Conservation (phyloP, 2,797 vertebrate species). For the Paedocypris micromegethes region DNA sequence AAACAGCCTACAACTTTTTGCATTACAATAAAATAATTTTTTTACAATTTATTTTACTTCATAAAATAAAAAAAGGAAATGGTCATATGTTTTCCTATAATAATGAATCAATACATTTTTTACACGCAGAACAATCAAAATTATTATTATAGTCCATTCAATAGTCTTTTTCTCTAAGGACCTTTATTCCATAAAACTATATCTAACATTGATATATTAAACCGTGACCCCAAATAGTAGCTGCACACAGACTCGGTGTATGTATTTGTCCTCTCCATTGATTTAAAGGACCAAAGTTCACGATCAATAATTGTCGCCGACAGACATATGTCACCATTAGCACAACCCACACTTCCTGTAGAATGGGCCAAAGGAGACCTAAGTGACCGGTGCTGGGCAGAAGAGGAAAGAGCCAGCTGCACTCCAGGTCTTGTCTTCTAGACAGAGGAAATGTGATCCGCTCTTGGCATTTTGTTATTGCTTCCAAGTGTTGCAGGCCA, state of each 20-base stretch:
- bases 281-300: slow-evolving; percentile 23
- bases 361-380: slow-evolving; percentile 28
- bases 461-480: slow-evolving; percentile 38
- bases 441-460: slow-evolving; percentile 31
- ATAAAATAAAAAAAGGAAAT: too few species aligned
- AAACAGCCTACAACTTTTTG: too few species aligned
- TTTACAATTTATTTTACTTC: too few species aligned
- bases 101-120: too few species aligned
- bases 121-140: too few species aligned
- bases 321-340: slow-evolving; percentile 25
- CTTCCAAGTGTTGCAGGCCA: slow-evolving; percentile 22
- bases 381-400: slow-evolving; percentile 14
- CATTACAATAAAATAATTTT: too few species aligned
- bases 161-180: too few species aligned
- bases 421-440: slow-evolving; percentile 2
- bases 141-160: too few species aligned
- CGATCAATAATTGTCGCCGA: slow-evolving; percentile 22
- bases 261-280: neutral
- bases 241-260: neutral
- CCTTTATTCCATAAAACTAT: neutral
- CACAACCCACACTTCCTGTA: slow-evolving; percentile 19
- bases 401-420: slow-evolving; percentile 10
- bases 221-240: neutral
- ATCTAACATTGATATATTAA: neutral
- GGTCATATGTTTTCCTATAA: too few species aligned